Evolutionary conservation across 2,113 vertebrate species (phyloP).

Genomic region (Cyanistes caeruleus): DNA sequence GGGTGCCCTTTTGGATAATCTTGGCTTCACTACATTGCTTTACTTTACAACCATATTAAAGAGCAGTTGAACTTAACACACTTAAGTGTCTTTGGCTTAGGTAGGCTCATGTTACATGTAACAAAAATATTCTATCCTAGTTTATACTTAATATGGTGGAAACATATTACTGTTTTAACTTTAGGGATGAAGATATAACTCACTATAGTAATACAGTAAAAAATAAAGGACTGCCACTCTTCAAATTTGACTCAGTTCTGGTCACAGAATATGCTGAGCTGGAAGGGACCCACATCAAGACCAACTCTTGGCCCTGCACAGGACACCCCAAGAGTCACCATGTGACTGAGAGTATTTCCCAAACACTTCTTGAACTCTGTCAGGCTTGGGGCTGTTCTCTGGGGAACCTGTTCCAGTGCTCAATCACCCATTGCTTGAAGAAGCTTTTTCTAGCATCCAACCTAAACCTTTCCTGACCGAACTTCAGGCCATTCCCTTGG

Average conservation of each 20-base stretch:
- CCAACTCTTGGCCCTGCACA: too few relatives aligned
- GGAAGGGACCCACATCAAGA: background rate
- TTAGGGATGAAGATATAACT: background rate
- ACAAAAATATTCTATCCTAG: background rate
- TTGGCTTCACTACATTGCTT: background rate
- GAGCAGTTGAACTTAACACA: background rate
- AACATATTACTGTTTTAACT: background rate
- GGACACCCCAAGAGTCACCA: too few relatives aligned
- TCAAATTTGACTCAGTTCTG: background rate
- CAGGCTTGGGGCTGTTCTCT: background rate
- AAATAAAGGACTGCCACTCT: background rate
- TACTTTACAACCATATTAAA: background rate
- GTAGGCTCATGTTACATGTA: background rate
- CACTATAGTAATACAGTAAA: background rate
- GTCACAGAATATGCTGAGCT: background rate
- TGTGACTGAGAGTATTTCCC: background rate
- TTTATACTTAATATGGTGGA: background rate
- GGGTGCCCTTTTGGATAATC: background rate
- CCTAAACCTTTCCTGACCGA: background rate
- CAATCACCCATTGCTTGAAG: fast-evolving
- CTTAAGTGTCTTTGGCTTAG: background rate
- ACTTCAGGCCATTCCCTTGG: fast-evolving
- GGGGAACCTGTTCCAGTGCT: background rate
- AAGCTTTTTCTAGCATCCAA: background rate
- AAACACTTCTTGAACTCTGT: background rate